Evolutionary conservation across 2,888 invertebrate species (phyloP), one percentile per base, ranked within the genome.

Genomic region (Alloscopus bannaensis): DNA sequence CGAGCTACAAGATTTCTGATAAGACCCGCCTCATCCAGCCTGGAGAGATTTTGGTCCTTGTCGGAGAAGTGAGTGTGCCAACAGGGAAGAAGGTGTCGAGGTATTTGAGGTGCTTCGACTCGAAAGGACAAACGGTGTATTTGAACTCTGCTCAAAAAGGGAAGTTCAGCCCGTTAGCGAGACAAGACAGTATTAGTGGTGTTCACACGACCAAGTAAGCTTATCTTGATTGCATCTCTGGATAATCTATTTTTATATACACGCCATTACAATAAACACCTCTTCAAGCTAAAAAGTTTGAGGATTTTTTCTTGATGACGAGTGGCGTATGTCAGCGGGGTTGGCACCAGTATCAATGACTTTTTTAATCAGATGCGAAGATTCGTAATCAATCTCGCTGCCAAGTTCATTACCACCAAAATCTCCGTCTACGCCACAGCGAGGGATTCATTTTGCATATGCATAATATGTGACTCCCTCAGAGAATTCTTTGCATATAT

Each of bases 151-250:
- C 97, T 87, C 95, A 95, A 88, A 92, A 95, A 87, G 96, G 96
- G 42, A 93, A 95, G 87, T 97, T 98, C 89, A 97, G 96, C 86
- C 95, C 96, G 60, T 91, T 98, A 72, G 97, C 97, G 81, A 76
- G 76, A 73, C 95, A 96, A 88, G 96, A 96, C 87, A 96, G 96
- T 89, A 96, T 98, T 83, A 95, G 96, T 87, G 97, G 97, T 24
- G 97, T 97, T 20, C 97, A 98, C 88, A 94, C 95, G 83, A 95
- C 96, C 18, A 85, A 84, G 85, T 85, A 83, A 82, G 84, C 40
- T 3, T 55, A 55, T 55, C 55, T 55, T 28, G 24, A 55, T 28
- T n/a, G n/a, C n/a, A n/a, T n/a, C n/a, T n/a, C n/a, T n/a, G n/a
- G n/a, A n/a, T n/a, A n/a, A n/a, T n/a, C n/a, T n/a, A n/a, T n/a